phyloP scores from a whole-genome alignment of 2,888 invertebrate genomes.

The Tromatobia lineatoria region DNA sequence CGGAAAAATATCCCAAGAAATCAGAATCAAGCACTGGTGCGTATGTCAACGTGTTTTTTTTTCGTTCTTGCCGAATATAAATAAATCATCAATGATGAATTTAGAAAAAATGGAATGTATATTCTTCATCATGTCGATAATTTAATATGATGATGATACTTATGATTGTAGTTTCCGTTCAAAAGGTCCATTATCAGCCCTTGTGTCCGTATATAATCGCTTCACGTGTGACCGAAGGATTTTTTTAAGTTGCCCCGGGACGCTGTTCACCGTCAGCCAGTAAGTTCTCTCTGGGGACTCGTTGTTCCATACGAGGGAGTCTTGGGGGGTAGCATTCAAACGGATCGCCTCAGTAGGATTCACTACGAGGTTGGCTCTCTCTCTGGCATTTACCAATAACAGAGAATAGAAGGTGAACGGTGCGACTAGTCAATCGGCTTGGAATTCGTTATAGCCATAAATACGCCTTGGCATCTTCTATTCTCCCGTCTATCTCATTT shows the following conservation, averaged over 20 bases:
- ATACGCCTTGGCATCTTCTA: conserved; percentile 79
- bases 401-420: conserved; percentile 47
- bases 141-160: too few species aligned
- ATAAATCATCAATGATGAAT: too few species aligned
- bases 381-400: conserved; percentile 68
- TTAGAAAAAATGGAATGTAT: too few species aligned
- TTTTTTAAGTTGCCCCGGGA: conserved; percentile 2
- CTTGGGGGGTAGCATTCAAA: conserved; percentile 35
- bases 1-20: too few species aligned
- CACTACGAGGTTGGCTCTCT: background rate
- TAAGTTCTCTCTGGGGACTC: conserved; percentile 21
- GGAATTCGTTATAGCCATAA: conserved; percentile 79
- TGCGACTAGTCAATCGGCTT: conserved; percentile 67
- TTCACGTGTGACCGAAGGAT: conserved; percentile 31
- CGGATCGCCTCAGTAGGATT: conserved; percentile 35
- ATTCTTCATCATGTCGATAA: too few species aligned
- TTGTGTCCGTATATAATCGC: background rate
- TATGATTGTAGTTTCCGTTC: too few species aligned
- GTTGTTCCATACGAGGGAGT: conserved; percentile 31
- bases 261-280: background rate
- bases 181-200: background rate
- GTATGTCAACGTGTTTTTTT: too few species aligned
- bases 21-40: too few species aligned
- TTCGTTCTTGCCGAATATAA: too few species aligned
- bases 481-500: conserved; percentile 58